Evolutionary conservation across 2,797 vertebrate species (phyloP), one percentile per base, ranked within the genome.

Genomic region (Sebastes jordani): DNA sequence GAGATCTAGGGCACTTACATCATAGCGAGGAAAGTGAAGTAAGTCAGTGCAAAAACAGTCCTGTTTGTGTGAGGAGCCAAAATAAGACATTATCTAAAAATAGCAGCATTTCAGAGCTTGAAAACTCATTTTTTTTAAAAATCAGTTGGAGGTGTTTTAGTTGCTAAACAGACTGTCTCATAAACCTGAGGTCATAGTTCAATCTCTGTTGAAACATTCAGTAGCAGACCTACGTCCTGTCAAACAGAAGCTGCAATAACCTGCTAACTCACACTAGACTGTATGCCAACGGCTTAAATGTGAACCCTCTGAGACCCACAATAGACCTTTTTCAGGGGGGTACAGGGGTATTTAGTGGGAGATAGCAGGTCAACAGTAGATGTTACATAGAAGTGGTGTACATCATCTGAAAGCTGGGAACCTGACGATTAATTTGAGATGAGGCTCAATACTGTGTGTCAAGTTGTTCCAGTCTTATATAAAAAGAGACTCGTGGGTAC

Each of bases 1-100:
- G 61, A 68, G 65, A 82, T 85, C 83, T 42, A 32, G 65, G 59
- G 11, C 60, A 18, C 62, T 85, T 79, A 22, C 54, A 66, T 82
- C 71, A 80, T 42, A 62, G 72, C 63, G 10, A 60, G 61, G 60
- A 81, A 73, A 30, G 74, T 78, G 22, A 16, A 84, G 63, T 56
- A 30, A 30, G n/a, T 78, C 65, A 68, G 60, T 38, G 25, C 70
- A 62, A 69, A 85, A 78, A 72, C 54, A 52, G 55, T 69, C 56
- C 60, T 76, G 70, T 85, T 81, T 79, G 54, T 64, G 34, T 54
- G 42, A 61, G 69, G 55, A 62, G 30, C 56, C 78, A 78, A 76
- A 60, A 76, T 49, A 23, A 22, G 42, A 56, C 30, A 5, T 78
- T 25, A 20, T n/a, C 75, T 54, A 20, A 78, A 56, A 80, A 55